Conservation (phyloP, 2,113 vertebrate genomes). For the Boleophthalmus pectinirostris region DNA sequence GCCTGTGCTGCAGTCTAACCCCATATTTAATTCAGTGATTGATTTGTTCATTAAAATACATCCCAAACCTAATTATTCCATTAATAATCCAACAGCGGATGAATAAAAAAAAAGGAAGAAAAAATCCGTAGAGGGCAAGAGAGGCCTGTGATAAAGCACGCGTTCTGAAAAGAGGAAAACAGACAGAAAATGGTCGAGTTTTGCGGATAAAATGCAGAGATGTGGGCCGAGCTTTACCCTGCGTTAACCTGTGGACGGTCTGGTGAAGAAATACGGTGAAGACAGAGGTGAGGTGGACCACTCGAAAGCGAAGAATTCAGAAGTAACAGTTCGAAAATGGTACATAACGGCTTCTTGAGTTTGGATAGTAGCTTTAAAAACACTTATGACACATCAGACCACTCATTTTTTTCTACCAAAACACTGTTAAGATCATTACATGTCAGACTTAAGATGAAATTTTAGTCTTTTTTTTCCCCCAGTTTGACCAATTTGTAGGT, state of each 20-base stretch:
- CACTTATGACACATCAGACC: too few relatives aligned
- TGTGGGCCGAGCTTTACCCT: conserved; percentile 16
- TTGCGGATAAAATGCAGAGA: not conserved
- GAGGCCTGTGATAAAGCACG: conserved; percentile 12
- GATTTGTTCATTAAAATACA: conserved; percentile 75
- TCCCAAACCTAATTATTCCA: conserved; percentile 74
- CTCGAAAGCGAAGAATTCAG: not conserved
- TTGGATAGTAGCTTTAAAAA: too few relatives aligned
- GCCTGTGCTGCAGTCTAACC: conserved; percentile 43
- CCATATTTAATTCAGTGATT: conserved; percentile 72
- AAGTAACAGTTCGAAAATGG: not conserved
- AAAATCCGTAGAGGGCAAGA: not conserved
- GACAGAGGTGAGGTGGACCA: not conserved
- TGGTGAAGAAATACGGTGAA: conserved; percentile 2
- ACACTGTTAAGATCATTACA: too few relatives aligned
- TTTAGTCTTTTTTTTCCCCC: too few relatives aligned
- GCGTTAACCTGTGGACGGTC: not conserved
- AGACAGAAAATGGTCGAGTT: not conserved
- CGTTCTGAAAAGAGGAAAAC: conserved; percentile 19
- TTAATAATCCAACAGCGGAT: conserved; percentile 68
- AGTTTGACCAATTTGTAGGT: too few relatives aligned
- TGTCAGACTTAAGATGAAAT: too few relatives aligned
- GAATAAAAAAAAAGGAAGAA: conserved; percentile 49
- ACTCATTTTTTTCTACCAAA: too few relatives aligned
- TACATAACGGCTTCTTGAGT: not conserved